Conservation (phyloP, 2,888 invertebrate species). For the Oligia fasciuncula region DNA sequence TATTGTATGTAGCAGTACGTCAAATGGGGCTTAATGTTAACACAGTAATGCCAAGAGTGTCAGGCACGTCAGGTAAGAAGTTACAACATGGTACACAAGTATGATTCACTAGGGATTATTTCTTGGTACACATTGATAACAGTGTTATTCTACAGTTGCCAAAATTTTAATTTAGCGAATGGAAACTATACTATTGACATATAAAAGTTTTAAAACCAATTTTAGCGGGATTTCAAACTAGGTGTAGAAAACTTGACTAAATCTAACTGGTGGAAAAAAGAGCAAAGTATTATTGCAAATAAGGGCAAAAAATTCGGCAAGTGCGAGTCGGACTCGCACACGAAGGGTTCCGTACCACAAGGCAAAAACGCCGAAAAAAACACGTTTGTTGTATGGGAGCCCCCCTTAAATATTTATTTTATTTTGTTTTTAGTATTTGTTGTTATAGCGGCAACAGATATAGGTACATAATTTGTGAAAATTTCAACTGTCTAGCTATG, state of each 20-base stretch:
- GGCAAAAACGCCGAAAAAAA: no score
- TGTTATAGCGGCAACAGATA: no score
- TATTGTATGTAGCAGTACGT: constrained; percentile 73
- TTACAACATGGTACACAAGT: constrained; percentile 64
- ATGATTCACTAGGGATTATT: constrained; percentile 73
- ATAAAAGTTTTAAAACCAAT: not conserved
- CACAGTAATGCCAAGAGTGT: constrained; percentile 74
- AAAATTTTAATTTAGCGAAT: constrained; percentile 9
- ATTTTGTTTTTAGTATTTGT: no score
- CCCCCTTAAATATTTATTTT: no score
- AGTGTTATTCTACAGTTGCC: constrained; percentile 31
- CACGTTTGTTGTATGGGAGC: no score
- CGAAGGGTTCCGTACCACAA: no score
- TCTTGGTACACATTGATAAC: constrained; percentile 57
- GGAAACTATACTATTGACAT: not conserved
- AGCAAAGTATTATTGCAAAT: not conserved
- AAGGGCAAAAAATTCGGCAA: not conserved
- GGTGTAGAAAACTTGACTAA: not conserved
- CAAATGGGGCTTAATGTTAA: constrained; percentile 78
- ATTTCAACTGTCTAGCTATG: no score
- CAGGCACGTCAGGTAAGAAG: constrained; percentile 73
- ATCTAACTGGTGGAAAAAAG: not conserved
- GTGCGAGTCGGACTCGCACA: no score
- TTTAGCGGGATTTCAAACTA: not conserved
- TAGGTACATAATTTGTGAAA: no score